phyloP scores from a whole-genome alignment of 2,888 invertebrate genomes.

The Sphaeridia pumilis region DNA sequence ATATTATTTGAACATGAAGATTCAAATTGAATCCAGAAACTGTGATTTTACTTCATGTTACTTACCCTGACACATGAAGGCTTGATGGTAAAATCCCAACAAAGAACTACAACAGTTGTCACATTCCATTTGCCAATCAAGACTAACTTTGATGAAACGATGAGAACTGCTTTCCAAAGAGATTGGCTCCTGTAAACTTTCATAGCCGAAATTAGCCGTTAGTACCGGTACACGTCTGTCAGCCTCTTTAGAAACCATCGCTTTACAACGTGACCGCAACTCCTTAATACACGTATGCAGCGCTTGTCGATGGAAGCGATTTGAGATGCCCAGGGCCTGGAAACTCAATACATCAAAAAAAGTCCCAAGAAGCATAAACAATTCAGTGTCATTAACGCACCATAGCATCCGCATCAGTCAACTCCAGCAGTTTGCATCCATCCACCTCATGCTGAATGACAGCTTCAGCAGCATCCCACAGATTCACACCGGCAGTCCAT shows the following conservation, averaged over 20 bases:
- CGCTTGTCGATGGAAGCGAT: slow-evolving; percentile 58
- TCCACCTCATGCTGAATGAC: slow-evolving; percentile 59
- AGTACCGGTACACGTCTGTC: no score
- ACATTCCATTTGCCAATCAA: slow-evolving; percentile 55
- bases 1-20: no score
- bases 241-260: no score
- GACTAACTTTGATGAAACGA: slow-evolving; percentile 52
- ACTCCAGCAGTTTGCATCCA: slow-evolving; percentile 52
- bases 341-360: slow-evolving; percentile 31
- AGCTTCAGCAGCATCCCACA: slow-evolving; percentile 57
- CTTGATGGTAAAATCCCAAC: slow-evolving; percentile 57
- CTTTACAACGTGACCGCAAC: no score
- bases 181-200: no score
- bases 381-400: slow-evolving; percentile 39
- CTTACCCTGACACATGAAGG: slow-evolving; percentile 55
- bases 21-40: slow-evolving; percentile 4
- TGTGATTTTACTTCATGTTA: slow-evolving; percentile 5
- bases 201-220: no score
- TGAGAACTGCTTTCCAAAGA: slow-evolving; percentile 39
- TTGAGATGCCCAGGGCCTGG: slow-evolving; percentile 62
- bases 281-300: slow-evolving; percentile 57
- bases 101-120: slow-evolving; percentile 61
- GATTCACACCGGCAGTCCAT: slow-evolving; percentile 62
- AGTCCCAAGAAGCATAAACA: neutral
- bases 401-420: slow-evolving; percentile 55